A percentile compares a stretch with the other conserved stretches of the same genome.
These are phyloP conservation scores for Platysternon megacephalum DNA, from an alignment of 2,113 vertebrate genomes.

Conservation along the genomic window DNA sequence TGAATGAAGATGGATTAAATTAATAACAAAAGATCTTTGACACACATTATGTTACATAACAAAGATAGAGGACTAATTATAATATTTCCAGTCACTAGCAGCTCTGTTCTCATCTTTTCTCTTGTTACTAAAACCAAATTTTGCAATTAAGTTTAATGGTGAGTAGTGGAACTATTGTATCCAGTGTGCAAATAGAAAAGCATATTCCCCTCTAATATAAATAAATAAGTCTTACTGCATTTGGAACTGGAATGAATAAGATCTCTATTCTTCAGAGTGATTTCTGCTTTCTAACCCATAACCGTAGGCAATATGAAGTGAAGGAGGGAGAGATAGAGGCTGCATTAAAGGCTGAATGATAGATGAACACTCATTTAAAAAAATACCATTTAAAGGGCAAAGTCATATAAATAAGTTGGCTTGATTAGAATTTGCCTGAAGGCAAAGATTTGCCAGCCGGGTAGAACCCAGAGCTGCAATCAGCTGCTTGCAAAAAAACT, in stretches of 20 bases:
- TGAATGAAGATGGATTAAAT: neutral
- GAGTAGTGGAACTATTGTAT: constrained; percentile 31
- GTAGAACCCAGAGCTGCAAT: neutral
- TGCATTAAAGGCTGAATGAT: constrained; percentile 71
- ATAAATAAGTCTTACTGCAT: constrained; percentile 52
- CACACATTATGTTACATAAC: neutral
- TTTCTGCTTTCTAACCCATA: constrained; percentile 76
- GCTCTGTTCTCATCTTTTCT: neutral
- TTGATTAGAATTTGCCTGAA: constrained; percentile 34
- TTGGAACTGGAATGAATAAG: constrained; percentile 75
- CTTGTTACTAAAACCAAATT: constrained; percentile 27
- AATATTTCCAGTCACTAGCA: neutral
- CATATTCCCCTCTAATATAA: constrained; percentile 66
- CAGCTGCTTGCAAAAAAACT: neutral
- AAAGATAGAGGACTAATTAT: neutral
- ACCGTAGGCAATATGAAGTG: constrained; percentile 68
- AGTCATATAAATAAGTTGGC: constrained; percentile 42
- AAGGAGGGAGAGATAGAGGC: constrained; percentile 58
- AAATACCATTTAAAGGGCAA: constrained; percentile 55
- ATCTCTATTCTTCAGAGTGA: constrained; percentile 69
- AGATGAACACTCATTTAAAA: constrained; percentile 63
- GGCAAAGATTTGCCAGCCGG: constrained; percentile 57
- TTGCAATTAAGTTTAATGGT: constrained; percentile 40
- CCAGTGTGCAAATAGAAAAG: constrained; percentile 29
- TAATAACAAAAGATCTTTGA: neutral